Evolutionary conservation across 2,888 invertebrate genomes (phyloP).

Genomic region (Lathronympha strigana): DNA sequence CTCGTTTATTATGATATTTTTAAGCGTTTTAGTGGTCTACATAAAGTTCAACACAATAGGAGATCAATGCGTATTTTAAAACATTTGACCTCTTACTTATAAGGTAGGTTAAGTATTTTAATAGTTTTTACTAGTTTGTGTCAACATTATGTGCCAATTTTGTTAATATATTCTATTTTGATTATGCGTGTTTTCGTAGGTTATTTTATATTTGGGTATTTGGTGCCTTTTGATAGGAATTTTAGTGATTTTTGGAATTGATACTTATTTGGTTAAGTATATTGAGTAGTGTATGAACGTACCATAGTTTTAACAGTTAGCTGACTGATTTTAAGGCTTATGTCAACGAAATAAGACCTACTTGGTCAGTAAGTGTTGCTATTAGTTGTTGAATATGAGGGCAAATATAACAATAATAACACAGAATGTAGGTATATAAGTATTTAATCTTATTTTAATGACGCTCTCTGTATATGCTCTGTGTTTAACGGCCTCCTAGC

Average conservation of each 20-base stretch:
- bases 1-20: constrained; percentile 4
- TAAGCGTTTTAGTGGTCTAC: not conserved
- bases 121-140: not conserved
- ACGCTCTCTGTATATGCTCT: no score
- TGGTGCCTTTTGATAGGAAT: not conserved
- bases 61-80: not conserved
- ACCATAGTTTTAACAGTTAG: not conserved
- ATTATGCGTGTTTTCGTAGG: constrained; percentile 2
- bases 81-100: not conserved
- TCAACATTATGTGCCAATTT: constrained; percentile 30
- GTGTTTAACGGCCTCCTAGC: no score
- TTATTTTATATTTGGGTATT: constrained; percentile 12
- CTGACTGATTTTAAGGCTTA: not conserved
- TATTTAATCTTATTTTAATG: no score
- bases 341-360: no score
- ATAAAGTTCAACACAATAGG: not conserved
- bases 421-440: no score
- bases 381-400: no score
- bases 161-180: constrained; percentile 6
- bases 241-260: constrained; percentile 4
- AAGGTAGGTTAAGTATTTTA: not conserved
- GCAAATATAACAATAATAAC: no score
- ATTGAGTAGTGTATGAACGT: not conserved
- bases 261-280: constrained; percentile 18
- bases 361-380: no score